A percentile compares a stretch with the other conserved stretches of the same genome.
These are phyloP conservation scores for Pachypanchax playfairii DNA, from an alignment of 2,113 vertebrate species.

Conservation along the genomic window DNA sequence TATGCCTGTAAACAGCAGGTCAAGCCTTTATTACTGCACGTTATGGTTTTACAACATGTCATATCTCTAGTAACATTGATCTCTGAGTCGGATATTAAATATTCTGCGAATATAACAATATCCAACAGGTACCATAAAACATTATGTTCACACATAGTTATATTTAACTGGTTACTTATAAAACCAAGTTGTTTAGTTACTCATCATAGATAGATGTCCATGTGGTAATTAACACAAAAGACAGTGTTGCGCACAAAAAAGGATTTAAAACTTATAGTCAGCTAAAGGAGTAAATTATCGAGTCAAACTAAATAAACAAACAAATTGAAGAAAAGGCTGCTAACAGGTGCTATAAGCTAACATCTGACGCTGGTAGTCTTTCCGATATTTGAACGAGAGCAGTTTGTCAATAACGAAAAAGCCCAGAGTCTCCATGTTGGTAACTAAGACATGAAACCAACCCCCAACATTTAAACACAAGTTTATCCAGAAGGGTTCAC, in stretches of 20 bases:
- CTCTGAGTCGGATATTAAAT: neutral
- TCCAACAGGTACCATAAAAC: neutral
- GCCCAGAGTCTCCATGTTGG: neutral
- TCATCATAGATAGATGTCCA: no score
- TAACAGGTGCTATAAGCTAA: slow-evolving; percentile 36
- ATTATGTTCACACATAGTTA: neutral
- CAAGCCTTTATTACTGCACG: no score
- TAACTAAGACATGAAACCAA: neutral
- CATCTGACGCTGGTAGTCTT: slow-evolving; percentile 2
- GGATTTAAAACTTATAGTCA: neutral
- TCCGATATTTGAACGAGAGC: neutral
- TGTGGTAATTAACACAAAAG: neutral
- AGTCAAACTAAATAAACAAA: neutral
- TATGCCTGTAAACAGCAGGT: no score
- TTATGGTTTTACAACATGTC: no score
- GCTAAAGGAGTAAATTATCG: neutral
- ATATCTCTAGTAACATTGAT: no score
- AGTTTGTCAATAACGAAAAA: neutral
- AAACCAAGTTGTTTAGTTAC: neutral
- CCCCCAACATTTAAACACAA: neutral
- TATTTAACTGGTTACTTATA: neutral
- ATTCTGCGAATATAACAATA: neutral
- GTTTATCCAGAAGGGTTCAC: neutral
- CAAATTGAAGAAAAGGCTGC: neutral
- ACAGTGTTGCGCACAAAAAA: neutral